phyloP scores from a whole-genome alignment of 35 echinoderm and acorn worm species.

The Lytechinus variegatus region DNA sequence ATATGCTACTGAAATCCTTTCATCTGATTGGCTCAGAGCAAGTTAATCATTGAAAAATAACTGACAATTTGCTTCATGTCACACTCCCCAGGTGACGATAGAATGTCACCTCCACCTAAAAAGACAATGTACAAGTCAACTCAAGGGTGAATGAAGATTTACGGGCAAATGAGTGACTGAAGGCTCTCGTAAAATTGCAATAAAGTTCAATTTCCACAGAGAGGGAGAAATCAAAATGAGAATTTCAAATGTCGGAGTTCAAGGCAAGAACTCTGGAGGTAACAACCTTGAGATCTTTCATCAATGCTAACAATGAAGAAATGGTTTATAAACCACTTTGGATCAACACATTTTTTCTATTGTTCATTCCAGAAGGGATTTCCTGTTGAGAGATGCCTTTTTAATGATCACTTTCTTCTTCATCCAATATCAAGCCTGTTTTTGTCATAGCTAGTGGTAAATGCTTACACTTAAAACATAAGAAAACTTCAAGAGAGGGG shows the following conservation, averaged over 20 bases:
- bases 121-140: not conserved
- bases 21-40: too few species aligned
- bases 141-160: not conserved
- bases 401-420: not conserved
- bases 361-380: not conserved
- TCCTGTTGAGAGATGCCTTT: not conserved
- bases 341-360: not conserved
- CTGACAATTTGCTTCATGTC: too few species aligned
- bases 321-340: not conserved
- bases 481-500: too few species aligned
- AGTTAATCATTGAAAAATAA: too few species aligned
- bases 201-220: not conserved
- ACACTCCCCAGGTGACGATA: not conserved
- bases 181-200: not conserved
- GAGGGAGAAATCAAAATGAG: not conserved
- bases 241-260: not conserved
- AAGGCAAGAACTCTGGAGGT: not conserved
- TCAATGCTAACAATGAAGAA: not conserved
- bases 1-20: too few species aligned
- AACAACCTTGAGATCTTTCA: not conserved
- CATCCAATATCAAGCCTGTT: not conserved
- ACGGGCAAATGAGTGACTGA: not conserved
- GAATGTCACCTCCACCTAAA: not conserved
- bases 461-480: too few species aligned
- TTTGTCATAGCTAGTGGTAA: not conserved